A percentile compares a stretch with the other conserved stretches of the same genome.
Conservation (phyloP, 2,113 vertebrate genomes). For the Grammomys surdaster region DNA sequence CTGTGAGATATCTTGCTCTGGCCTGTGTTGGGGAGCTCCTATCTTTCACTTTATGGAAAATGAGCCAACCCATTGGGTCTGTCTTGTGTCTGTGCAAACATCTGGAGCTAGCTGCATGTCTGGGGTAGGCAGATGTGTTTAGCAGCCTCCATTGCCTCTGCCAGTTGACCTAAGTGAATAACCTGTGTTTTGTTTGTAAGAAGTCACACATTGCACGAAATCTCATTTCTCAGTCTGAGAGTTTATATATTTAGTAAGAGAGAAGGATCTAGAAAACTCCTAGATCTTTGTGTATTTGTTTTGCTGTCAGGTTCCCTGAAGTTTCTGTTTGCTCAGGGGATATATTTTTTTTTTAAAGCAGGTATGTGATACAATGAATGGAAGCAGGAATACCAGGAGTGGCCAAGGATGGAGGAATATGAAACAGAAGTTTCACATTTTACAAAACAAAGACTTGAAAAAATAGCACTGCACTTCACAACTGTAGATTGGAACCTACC, state of each 20-base stretch:
- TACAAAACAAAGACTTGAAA: constrained; percentile 55
- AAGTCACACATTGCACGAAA: constrained; percentile 62
- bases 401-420: constrained; percentile 8
- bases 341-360: constrained; percentile 35
- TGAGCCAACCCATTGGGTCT: background rate
- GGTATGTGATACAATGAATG: constrained; percentile 76
- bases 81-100: constrained; percentile 21
- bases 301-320: constrained; percentile 71
- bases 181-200: constrained; percentile 42
- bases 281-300: constrained; percentile 73
- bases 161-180: constrained; percentile 27
- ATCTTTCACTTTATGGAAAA: constrained; percentile 47
- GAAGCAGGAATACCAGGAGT: constrained; percentile 38
- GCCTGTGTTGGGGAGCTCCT: background rate
- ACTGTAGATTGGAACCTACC: background rate
- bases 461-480: background rate
- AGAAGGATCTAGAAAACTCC: constrained; percentile 55
- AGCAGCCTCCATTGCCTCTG: background rate
- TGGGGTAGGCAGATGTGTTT: constrained; percentile 5
- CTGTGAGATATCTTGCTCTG: background rate
- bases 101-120: constrained; percentile 32
- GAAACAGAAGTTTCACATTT: constrained; percentile 67
- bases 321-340: constrained; percentile 66
- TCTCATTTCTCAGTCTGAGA: constrained; percentile 59
- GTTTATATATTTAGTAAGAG: constrained; percentile 64